Evolutionary conservation across 1,140 invertebrate species (phyloP), one percentile per base, ranked within the genome.

Genomic region (Chironomus tepperi): DNA sequence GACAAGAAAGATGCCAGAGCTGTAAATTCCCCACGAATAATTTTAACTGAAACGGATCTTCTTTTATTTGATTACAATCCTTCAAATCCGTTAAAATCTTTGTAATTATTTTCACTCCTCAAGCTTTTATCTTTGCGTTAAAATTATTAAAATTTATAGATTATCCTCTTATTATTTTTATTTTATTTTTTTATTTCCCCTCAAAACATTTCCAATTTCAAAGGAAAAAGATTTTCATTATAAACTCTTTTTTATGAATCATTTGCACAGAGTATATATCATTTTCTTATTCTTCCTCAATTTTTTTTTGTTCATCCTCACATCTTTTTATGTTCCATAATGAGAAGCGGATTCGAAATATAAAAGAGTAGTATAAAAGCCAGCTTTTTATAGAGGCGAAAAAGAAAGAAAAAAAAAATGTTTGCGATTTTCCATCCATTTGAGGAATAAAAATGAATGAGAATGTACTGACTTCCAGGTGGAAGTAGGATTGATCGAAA

Each of bases 321-420:
- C 47, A n/a, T 57, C 12, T 57, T 12, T 57, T 57, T 57, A 57
- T 57, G 47, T 57, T 12, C 10, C 12, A 12, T 57, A 57, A 57
- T 57, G 47, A 57, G 47, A 57, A 57, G 8, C 47, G 47, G 47
- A 57, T 57, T 57, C 15, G 9, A 15, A n/a, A 57, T n/a, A 57
- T 57, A 57, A 57, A 57, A 57, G n/a, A 57, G 47, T n/a, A 57
- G 47, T 57, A 57, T 57, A 15, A 57, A n/a, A 57, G n/a, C 15
- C 47, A 57, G 12, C n/a, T 57, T 57, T n/a, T 57, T 9, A 47
- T 47, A 47, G 8, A n/a, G n/a, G 12, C 47, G 47, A n/a, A 5
- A 5, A 12, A 57, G 47, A 57, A 34, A 34, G 12, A 57, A 57
- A 47, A 8, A 2, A 12, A 15, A 57, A 15, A 47, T 47, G 43